Evolutionary conservation across 2,113 vertebrate species (phyloP), one percentile per base, ranked within the genome.

Genomic region (Catagonus wagneri): DNA sequence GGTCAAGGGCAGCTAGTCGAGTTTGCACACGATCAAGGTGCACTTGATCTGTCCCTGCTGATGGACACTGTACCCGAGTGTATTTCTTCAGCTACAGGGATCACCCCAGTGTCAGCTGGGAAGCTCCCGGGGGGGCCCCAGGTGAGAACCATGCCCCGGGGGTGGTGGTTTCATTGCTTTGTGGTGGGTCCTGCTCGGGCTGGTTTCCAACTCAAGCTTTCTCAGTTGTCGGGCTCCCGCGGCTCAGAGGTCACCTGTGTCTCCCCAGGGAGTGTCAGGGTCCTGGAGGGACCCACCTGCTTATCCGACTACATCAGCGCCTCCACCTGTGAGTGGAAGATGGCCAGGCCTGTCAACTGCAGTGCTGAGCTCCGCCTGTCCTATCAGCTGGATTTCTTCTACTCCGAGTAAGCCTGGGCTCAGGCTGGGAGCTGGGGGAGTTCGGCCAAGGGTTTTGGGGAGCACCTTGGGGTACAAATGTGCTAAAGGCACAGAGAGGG

Each of bases 251-350:
- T 0, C 34, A 32, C 39, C 68, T 63, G 4, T 84, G 89, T 97
- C 74, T 96, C 92, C 60, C 39, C 89, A 98, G 98, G 90, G 74
- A 25, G 22, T n/a, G 12, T 97, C 36, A 16, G 84, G 80, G 87
- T 96, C 75, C 65, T 2, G 68, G 83, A 15, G 1, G 90, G 19
- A 19, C 97, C 98, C 90, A 52, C 69, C 1, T 99, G 99, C 83
- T 34, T 94, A 96, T 98, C 96, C 1, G 98, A 99, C 97, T 99
- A 89, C 50, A 54, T 94, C 29, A 69, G 6, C 71, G 52, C 94
- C 39, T 94, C 98, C 34, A 69, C 92, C 61, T 99, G 99, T 78
- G 96, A 94, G 65, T 99, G 99, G 99, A 27, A 50, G 27, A 97
- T 98, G 78, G 92, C 63, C 3, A 0, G 12, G 0, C 60, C 95